A percentile compares a stretch with the other conserved stretches of the same genome.
Evolutionary conservation across 1,140 invertebrate species (phyloP).

Genomic region (Lanistes nyassanus): DNA sequence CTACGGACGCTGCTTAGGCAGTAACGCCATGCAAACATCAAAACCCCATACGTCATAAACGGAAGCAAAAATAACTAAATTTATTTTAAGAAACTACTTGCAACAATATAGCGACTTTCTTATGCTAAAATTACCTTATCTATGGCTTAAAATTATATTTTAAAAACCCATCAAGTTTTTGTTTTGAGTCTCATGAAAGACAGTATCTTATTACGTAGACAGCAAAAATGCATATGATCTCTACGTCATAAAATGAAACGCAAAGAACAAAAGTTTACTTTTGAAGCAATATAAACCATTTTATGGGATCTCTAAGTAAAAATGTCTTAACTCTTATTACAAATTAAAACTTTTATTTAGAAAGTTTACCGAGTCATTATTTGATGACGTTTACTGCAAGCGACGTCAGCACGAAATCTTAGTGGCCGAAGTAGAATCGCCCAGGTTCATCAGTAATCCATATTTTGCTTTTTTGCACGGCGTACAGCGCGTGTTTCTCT

Average conservation of each 20-base stretch:
- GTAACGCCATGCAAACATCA: too few relatives aligned
- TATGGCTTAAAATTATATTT: too few relatives aligned
- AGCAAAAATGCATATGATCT: not conserved
- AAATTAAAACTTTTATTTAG: not conserved
- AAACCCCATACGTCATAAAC: too few relatives aligned
- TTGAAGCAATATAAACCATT: not conserved
- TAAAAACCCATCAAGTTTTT: too few relatives aligned
- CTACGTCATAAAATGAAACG: not conserved
- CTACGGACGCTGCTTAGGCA: too few relatives aligned
- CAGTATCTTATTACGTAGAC: not conserved
- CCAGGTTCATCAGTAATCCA: conserved; percentile 8
- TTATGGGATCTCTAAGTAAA: not conserved
- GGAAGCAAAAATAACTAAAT: too few relatives aligned
- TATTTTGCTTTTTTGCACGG: conserved; percentile 20
- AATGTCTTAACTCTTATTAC: not conserved
- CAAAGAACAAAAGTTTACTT: not conserved
- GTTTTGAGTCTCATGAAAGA: too few relatives aligned
- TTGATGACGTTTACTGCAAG: conserved; percentile 52
- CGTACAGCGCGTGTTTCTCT: not conserved
- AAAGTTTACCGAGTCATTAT: conserved; percentile 26
- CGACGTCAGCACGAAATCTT: conserved; percentile 57
- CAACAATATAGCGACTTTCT: too few relatives aligned
- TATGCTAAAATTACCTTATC: too few relatives aligned
- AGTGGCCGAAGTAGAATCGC: not conserved
- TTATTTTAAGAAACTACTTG: too few relatives aligned